Evolutionary conservation across 2,113 vertebrate species (phyloP).

Genomic region (Archilochus colubris): DNA sequence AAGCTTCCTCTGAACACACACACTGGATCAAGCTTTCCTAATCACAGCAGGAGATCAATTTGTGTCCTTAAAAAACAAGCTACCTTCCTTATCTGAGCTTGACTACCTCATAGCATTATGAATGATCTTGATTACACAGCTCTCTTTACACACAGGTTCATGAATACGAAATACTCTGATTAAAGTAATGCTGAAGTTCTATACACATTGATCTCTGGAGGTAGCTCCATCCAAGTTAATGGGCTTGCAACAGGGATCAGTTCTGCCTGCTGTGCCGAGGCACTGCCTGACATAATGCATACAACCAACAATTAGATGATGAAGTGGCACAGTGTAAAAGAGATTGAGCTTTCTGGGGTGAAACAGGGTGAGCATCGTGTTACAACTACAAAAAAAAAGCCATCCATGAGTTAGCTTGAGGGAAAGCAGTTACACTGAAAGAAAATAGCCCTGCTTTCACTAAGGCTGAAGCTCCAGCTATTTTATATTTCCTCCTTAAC

Average conservation of each 20-base stretch:
- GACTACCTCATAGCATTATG: neutral
- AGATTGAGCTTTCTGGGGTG: neutral
- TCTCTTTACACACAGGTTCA: neutral
- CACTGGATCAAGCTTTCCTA: neutral
- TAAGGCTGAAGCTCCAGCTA: neutral
- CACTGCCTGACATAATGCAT: neutral
- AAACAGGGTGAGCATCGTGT: neutral
- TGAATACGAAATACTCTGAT: constrained; percentile 19
- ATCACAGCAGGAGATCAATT: neutral
- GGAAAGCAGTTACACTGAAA: neutral
- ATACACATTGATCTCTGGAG: constrained; percentile 21
- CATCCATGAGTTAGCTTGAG: neutral
- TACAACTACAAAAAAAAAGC: neutral
- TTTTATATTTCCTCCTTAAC: neutral
- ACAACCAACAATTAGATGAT: neutral
- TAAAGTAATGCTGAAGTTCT: neutral
- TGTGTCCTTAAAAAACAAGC: constrained; percentile 12
- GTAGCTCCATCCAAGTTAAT: neutral
- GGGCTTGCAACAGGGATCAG: neutral
- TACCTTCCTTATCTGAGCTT: constrained; percentile 8
- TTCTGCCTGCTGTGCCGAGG: neutral
- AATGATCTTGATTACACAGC: constrained; percentile 28
- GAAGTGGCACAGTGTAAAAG: neutral
- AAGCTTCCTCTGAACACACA: neutral
- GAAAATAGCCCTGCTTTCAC: neutral